Evolutionary conservation across 2,888 invertebrate species (phyloP).

Genomic region (Pyrgus malvae): DNA sequence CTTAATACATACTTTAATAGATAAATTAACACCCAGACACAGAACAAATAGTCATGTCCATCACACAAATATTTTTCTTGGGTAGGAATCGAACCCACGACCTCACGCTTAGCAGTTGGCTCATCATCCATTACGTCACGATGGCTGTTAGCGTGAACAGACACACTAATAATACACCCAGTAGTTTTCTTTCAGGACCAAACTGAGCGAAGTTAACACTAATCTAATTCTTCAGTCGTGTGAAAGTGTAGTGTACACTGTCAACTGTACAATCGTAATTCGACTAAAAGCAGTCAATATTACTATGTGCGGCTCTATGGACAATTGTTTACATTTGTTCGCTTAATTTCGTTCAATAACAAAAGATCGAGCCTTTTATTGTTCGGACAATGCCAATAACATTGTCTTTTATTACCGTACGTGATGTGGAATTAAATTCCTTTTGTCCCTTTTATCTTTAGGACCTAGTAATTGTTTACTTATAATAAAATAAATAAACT

Average conservation of each 20-base stretch:
- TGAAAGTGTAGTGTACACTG: background rate
- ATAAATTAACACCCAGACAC: too few species aligned
- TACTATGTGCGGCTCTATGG: conserved; percentile 28
- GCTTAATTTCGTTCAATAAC: conserved; percentile 23
- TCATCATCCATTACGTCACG: too few species aligned
- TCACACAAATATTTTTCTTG: too few species aligned
- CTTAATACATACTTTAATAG: too few species aligned
- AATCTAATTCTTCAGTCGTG: conserved; percentile 1
- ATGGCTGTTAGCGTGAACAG: too few species aligned
- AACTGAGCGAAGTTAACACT: background rate
- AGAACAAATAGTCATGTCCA: too few species aligned
- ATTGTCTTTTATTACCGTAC: background rate
- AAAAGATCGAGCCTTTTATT: conserved; percentile 21
- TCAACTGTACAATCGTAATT: conserved; percentile 32
- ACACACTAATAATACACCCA: too few species aligned
- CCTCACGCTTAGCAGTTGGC: too few species aligned
- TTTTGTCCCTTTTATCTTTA: background rate
- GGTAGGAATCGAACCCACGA: too few species aligned
- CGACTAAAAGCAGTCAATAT: conserved; percentile 34
- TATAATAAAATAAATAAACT: too few species aligned
- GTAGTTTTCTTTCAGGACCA: too few species aligned
- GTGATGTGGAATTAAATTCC: background rate
- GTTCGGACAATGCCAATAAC: conserved; percentile 6
- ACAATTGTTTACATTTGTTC: conserved; percentile 30
- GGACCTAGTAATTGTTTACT: too few species aligned